Percentiles rank a stretch among this genome's conserved stretches.
Evolutionary conservation across 2,113 vertebrate species (phyloP).

Genomic region (Protobothrops mucrosquamatus): DNA sequence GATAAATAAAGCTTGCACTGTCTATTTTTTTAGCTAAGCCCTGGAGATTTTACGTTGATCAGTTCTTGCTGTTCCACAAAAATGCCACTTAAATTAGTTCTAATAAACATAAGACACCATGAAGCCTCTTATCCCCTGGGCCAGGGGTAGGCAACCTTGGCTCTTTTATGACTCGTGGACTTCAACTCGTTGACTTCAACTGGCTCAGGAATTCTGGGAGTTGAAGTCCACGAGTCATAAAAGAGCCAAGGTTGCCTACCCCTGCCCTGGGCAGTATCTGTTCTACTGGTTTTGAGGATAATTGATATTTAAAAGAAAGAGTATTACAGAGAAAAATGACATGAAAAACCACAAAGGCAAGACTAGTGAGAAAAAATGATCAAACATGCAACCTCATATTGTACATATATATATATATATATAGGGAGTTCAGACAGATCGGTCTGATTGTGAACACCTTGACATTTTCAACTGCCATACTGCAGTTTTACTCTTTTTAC

Average conservation of each 20-base stretch:
- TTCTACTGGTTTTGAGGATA: background rate
- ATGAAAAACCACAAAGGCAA: background rate
- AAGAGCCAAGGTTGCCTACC: too few relatives aligned
- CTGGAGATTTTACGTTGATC: background rate
- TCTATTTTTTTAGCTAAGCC: background rate
- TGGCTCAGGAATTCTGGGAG: too few relatives aligned
- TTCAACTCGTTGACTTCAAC: too few relatives aligned
- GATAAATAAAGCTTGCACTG: background rate
- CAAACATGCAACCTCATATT: background rate
- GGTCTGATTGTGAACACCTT: too few relatives aligned
- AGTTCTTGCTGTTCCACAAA: background rate
- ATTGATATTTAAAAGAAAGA: background rate
- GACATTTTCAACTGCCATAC: too few relatives aligned
- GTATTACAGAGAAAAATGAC: background rate
- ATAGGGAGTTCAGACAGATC: too few relatives aligned
- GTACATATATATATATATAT: too few relatives aligned
- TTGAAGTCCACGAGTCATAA: too few relatives aligned
- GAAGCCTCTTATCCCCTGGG: background rate
- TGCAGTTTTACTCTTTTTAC: too few relatives aligned
- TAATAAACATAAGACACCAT: background rate
- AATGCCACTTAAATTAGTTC: background rate
- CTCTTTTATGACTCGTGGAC: too few relatives aligned
- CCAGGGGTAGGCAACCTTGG: too few relatives aligned
- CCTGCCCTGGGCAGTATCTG: background rate
- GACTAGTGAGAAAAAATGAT: background rate